Conservation (phyloP, 2,888 invertebrate species). For the Dascillus cervinus region DNA sequence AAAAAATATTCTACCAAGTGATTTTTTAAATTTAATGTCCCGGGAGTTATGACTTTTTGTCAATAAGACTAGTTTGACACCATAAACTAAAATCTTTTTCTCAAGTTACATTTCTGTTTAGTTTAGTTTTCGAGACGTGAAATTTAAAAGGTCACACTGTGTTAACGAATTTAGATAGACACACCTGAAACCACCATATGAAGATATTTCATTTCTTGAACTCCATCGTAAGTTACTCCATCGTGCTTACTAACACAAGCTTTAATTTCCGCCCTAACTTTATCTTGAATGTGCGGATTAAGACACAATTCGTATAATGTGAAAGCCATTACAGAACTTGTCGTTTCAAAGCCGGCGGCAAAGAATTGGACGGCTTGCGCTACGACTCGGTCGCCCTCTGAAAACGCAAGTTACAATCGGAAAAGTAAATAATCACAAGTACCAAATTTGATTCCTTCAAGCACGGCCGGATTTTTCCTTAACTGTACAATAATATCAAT, state of each 20-base stretch:
- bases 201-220: constrained; percentile 46
- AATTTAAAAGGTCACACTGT: no score
- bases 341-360: constrained; percentile 48
- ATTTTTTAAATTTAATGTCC: no score
- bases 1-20: no score
- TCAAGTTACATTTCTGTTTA: no score
- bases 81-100: no score
- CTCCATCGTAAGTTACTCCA: constrained; percentile 42
- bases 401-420: constrained; percentile 15
- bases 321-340: constrained; percentile 42
- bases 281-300: constrained; percentile 42
- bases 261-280: constrained; percentile 41
- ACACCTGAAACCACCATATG: constrained; percentile 45
- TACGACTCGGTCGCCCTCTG: constrained; percentile 33
- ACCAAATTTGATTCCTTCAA: constrained; percentile 28
- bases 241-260: constrained; percentile 31
- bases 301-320: constrained; percentile 42
- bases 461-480: neutral
- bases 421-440: constrained; percentile 18
- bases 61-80: no score
- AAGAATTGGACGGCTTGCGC: constrained; percentile 46
- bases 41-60: no score
- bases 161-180: no score
- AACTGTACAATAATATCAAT: constrained; percentile 25
- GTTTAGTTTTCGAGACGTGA: no score